phyloP scores from a whole-genome alignment of 2,113 vertebrate genomes.

The Aegithalos caudatus region DNA sequence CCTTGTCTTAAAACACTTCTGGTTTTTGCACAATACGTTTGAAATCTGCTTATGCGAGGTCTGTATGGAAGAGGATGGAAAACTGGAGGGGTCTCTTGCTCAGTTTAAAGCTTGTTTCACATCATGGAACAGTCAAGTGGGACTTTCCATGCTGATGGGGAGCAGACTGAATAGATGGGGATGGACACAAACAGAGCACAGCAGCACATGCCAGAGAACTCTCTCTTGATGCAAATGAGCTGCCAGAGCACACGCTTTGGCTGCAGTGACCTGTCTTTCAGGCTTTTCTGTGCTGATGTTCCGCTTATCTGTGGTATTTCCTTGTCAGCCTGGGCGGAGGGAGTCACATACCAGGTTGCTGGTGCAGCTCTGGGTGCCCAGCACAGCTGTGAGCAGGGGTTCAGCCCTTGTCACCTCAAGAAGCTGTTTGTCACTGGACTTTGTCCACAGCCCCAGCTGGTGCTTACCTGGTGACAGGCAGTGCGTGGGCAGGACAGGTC shows the following conservation, averaged over 20 bases:
- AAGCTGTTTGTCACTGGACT: neutral
- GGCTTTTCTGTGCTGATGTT: neutral
- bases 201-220: neutral
- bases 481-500: neutral
- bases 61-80: neutral
- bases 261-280: conserved; percentile 22
- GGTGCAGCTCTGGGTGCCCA: neutral
- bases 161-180: neutral
- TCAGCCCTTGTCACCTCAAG: neutral
- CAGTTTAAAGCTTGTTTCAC: neutral
- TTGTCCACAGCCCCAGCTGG: neutral
- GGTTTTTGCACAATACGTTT: neutral
- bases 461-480: neutral
- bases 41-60: neutral
- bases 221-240: neutral
- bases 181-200: neutral
- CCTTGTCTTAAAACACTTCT: neutral
- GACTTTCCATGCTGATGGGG: neutral
- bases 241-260: neutral
- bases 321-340: neutral
- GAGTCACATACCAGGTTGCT: neutral
- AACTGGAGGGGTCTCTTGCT: neutral
- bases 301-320: neutral
- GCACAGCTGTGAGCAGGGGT: neutral
- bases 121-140: neutral